Evolutionary conservation across 2,797 vertebrate genomes (phyloP), one percentile per base, ranked within the genome.

Genomic region (Austrolebias charrua): DNA sequence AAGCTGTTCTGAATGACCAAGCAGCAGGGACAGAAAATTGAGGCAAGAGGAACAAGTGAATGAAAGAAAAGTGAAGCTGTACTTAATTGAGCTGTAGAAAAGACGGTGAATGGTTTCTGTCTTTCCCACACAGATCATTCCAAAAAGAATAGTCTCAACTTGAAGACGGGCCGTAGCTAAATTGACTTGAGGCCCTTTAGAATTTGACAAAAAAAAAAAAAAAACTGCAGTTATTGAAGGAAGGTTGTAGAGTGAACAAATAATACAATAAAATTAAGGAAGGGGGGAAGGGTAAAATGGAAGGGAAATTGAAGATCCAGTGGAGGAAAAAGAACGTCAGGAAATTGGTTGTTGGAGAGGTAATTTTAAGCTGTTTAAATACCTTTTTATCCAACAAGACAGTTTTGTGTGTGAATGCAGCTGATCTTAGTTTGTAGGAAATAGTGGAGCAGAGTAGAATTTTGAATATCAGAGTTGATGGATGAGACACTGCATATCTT

Each of bases 391-490:
- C 35, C 54, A 63, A 56, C 59, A 48, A 63, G 29, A 24, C 6
- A 0, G 12, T 48, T 64, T 56, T 58, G 31, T 33, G 31, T 63
- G 31, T 56, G 53, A 45, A 53, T 58, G 49, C n/a, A 62, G 42
- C 71, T 14, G n/a, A 48, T 6, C 68, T 68, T 13, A 61, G 59
- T 66, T 44, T 74, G 61, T 76, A 1, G 54, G 55, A 71, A 83
- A 57, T 75, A 73, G 61, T 61, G 79, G 33, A 66, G 70, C 56
- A 66, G 66, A 65, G 63, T 63, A 59, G 59, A 65, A 55, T 70
- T 80, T 73, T 78, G 62, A 87, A 85, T 85, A 75, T 74, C 65
- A 85, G 81, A 81, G 82, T 70, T 14, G 18, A 33, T 28, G 42
- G 53, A 71, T 71, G 68, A 81, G 81, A 77, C 68, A 71, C 58